These are phyloP conservation scores for Girardia tigrina DNA, from an alignment of 2,888 invertebrate species.

Conservation along the genomic window DNA sequence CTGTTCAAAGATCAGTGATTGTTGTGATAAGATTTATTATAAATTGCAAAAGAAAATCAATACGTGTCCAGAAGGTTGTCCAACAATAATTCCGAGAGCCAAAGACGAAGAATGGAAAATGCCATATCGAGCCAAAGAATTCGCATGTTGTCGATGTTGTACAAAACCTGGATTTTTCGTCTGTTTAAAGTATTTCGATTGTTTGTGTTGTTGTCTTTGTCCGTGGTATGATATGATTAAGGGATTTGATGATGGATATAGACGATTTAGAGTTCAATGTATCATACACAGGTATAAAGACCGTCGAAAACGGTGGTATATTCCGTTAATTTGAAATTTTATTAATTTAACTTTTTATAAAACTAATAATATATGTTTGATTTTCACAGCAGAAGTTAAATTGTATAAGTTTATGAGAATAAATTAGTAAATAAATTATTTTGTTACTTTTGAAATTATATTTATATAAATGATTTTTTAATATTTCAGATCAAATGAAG, in stretches of 20 bases:
- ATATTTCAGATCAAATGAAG: too few species aligned
- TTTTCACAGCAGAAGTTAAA: too few species aligned
- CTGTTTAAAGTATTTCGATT: slow-evolving; percentile 1
- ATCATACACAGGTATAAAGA: background rate
- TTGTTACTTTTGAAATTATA: too few species aligned
- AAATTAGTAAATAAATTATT: too few species aligned
- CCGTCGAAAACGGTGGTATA: background rate
- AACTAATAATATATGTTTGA: too few species aligned
- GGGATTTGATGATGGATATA: slow-evolving; percentile 11
- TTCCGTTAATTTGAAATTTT: background rate
- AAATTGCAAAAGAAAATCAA: background rate
- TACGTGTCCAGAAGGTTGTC: background rate
- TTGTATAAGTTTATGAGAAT: too few species aligned
- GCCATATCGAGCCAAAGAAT: background rate
- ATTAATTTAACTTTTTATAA: too few species aligned
- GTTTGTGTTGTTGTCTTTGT: background rate
- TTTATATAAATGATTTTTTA: too few species aligned
- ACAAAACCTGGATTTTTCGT: background rate
- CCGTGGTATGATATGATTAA: background rate
- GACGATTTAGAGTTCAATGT: slow-evolving; percentile 6
- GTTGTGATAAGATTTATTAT: background rate
- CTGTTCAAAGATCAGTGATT: background rate
- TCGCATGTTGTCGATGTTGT: background rate
- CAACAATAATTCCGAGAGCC: background rate
- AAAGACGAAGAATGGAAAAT: background rate